Percentiles rank a stretch among this genome's conserved stretches.
phyloP scores from a whole-genome alignment of 2,888 invertebrate genomes.

The Eristalinus aeneus region DNA sequence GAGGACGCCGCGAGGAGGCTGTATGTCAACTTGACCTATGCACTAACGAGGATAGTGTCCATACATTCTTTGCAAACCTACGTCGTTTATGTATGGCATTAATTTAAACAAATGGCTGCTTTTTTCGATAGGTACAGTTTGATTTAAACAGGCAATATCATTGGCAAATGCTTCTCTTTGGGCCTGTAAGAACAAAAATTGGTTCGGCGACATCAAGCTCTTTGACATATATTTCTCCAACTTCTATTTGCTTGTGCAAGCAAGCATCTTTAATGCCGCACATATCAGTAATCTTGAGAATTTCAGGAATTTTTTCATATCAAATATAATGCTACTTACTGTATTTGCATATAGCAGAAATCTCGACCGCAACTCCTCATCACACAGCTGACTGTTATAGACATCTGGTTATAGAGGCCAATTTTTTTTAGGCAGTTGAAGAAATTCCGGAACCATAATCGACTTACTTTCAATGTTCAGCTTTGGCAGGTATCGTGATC shows the following conservation, averaged over 20 bases:
- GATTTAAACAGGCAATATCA: constrained; percentile 15
- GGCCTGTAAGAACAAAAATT: constrained; percentile 6
- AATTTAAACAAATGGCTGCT: constrained; percentile 1
- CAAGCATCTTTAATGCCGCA: constrained; percentile 22
- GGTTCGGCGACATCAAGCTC: constrained; percentile 24
- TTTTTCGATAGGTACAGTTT: neutral
- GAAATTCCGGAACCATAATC: no score
- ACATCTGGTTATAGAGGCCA: neutral
- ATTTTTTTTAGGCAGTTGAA: neutral
- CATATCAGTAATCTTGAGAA: constrained; percentile 13
- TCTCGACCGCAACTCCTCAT: neutral
- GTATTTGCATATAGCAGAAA: constrained; percentile 5
- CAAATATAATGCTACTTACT: constrained; percentile 18
- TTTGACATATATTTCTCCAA: constrained; percentile 1
- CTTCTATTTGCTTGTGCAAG: neutral
- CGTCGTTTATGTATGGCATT: constrained; percentile 3
- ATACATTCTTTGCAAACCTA: neutral
- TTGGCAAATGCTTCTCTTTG: neutral
- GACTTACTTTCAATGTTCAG: constrained; percentile 31
- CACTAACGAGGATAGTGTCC: no score
- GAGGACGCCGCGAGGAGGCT: no score
- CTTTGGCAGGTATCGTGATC: constrained; percentile 6
- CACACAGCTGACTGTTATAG: neutral
- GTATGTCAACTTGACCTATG: no score
- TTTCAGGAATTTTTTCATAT: constrained; percentile 12